Conservation (phyloP, 2,888 invertebrate genomes). For the Thelaira solivaga region DNA sequence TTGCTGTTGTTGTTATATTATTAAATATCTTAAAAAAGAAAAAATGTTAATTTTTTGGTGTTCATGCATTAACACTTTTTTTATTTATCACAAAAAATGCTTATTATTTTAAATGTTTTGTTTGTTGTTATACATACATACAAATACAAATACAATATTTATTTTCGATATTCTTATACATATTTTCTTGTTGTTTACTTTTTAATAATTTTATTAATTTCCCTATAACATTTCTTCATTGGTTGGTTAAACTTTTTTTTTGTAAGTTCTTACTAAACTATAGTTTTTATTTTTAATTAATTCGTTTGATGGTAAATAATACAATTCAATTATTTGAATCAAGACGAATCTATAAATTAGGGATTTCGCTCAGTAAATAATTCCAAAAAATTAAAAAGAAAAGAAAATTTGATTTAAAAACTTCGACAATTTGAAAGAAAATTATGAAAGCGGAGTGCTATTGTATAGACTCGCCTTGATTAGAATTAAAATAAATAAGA, state of each 20-base stretch:
- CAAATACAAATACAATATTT: slow-evolving; percentile 27
- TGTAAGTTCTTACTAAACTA: slow-evolving; percentile 44
- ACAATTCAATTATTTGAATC: no score
- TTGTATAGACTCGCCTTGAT: no score
- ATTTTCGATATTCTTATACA: slow-evolving; percentile 1
- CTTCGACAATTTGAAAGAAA: no score
- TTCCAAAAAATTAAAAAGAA: no score
- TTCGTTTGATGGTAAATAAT: slow-evolving; percentile 9
- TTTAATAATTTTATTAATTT: slow-evolving; percentile 27
- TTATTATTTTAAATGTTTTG: slow-evolving; percentile 37
- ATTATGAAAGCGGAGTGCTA: no score
- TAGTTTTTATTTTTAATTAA: slow-evolving; percentile 13
- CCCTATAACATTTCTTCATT: slow-evolving; percentile 28
- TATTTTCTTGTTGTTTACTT: slow-evolving; percentile 1
- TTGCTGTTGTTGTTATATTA: slow-evolving; percentile 32
- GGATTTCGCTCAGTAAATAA: no score
- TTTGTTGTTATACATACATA: slow-evolving; percentile 27
- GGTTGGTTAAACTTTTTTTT: not conserved
- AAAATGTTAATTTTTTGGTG: slow-evolving; percentile 40
- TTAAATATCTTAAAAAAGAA: slow-evolving; percentile 34
- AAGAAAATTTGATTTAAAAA: no score
- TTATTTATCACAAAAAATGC: slow-evolving; percentile 57
- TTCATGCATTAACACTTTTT: slow-evolving; percentile 41
- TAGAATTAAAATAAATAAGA: no score
- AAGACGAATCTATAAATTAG: no score